Conservation (phyloP, 2,113 vertebrate genomes). For the Cyprinodon variegatus region DNA sequence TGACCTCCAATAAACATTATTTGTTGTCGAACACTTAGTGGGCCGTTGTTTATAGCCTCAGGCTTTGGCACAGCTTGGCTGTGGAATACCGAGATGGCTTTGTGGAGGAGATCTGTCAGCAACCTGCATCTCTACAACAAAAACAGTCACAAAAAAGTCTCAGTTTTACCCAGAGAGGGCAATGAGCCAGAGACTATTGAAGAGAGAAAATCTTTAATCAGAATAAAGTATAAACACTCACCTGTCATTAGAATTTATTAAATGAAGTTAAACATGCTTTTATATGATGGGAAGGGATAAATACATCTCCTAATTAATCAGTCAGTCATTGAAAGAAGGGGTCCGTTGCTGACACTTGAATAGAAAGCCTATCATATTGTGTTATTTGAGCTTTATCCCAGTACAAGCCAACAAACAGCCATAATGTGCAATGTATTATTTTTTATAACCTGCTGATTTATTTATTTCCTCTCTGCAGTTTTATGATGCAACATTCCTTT, state of each 20-base stretch:
- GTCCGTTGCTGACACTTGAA: too few species aligned
- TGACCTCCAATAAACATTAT: conserved; percentile 50
- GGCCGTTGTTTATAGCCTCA: conserved; percentile 50
- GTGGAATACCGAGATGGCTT: conserved; percentile 25
- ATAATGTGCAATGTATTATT: not conserved
- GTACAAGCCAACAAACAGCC: too few species aligned
- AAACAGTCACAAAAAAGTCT: conserved; percentile 27
- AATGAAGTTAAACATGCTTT: conserved; percentile 32
- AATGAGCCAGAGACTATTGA: conserved; percentile 29
- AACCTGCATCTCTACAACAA: conserved; percentile 4
- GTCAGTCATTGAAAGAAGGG: too few species aligned
- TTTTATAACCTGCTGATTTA: not conserved
- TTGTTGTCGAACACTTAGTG: conserved; percentile 47
- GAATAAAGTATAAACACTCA: conserved; percentile 46
- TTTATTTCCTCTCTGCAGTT: conserved; percentile 2
- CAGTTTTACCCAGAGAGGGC: conserved; percentile 14
- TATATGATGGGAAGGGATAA: not conserved
- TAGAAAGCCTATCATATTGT: too few species aligned
- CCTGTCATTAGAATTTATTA: conserved; percentile 45
- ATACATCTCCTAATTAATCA: too few species aligned
- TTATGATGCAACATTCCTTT: conserved; percentile 10
- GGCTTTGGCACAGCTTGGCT: conserved; percentile 30
- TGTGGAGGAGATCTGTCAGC: conserved; percentile 40
- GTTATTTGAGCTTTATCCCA: too few species aligned
- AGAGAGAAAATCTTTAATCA: conserved; percentile 30